Evolutionary conservation across 2,888 invertebrate species (phyloP), one percentile per base, ranked within the genome.

Genomic region (Spilarctia lutea): DNA sequence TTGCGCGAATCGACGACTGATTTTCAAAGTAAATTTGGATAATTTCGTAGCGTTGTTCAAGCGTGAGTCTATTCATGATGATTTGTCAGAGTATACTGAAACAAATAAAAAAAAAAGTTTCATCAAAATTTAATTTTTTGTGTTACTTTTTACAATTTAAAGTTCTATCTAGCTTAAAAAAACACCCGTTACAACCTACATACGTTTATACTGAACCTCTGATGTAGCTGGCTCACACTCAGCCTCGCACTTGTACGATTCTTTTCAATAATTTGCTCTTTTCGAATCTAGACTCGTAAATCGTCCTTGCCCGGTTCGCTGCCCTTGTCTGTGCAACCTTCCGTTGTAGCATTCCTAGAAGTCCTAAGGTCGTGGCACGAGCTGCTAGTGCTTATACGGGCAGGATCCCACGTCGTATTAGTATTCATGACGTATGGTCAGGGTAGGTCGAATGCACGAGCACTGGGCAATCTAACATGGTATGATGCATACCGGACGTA

Each of bases 301-400:
- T 66, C 71, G 74, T 18, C 71, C 71, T 74, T 74, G 74, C n/a
- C 65, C 11, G 24, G 70, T 74, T 60, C 65, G 30, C 33, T 71
- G 71, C 67, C 74, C 71, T 24, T 71, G 63, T 71, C 18, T 30
- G 24, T 52, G 16, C 71, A 74, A 48, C 60, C 71, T 71, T 74
- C 63, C 67, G 71, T 71, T 71, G 73, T 69, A 63, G 27, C 56
- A 70, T 74, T 74, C 71, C 33, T 71, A n/a, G 74, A 71, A 74
- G 67, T 68, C 48, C 75, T 45, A 66, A 45, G 65, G 52, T 67
- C 56, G 35, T 68, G 67, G 68, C 72, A 75, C 72, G 75, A 72
- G 65, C 33, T 65, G 35, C 18, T 18, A 63, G 52, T 72, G 65
- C 33, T 39, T 72, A 75, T 71, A 65, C 71, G 71, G 75, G 74